Evolutionary conservation across 2,797 vertebrate genomes (phyloP).

Genomic region (Poeciliopsis paucimaculata): DNA sequence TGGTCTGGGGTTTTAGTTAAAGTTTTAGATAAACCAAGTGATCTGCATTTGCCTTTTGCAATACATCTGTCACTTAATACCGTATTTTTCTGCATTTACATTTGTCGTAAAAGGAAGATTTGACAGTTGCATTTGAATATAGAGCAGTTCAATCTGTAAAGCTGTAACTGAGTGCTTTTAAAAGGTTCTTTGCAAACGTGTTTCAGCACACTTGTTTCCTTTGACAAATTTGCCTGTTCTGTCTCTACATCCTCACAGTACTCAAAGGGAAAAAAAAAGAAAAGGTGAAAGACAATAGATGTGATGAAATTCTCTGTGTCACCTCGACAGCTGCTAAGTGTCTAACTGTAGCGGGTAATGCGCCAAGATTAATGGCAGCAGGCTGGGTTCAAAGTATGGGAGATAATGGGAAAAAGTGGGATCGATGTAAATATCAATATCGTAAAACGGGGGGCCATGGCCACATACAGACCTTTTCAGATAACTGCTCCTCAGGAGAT

Average conservation of each 20-base stretch:
- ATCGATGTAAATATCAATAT: slow-evolving; percentile 80
- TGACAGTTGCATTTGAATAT: not conserved
- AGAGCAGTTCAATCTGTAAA: slow-evolving; percentile 4
- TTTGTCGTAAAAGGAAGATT: not conserved
- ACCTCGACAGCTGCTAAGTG: slow-evolving; percentile 31
- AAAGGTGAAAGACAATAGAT: slow-evolving; percentile 18
- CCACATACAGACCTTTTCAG: slow-evolving; percentile 50
- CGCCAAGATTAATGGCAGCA: slow-evolving; percentile 52
- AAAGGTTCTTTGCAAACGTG: slow-evolving; percentile 38
- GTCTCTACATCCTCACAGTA: slow-evolving; percentile 29
- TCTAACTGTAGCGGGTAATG: slow-evolving; percentile 50
- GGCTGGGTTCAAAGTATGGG: slow-evolving; percentile 56
- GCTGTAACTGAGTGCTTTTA: slow-evolving; percentile 46
- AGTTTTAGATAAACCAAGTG: not conserved
- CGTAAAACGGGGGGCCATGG: slow-evolving; percentile 56
- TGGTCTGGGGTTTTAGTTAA: not conserved
- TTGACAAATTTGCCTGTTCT: slow-evolving; percentile 6
- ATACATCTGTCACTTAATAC: not conserved
- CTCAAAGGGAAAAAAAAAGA: slow-evolving; percentile 36
- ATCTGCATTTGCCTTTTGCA: not conserved
- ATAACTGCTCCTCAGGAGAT: slow-evolving; percentile 52
- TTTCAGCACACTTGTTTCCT: not conserved
- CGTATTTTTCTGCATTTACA: not conserved
- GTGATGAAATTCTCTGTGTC: slow-evolving; percentile 34
- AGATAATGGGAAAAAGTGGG: slow-evolving; percentile 73